phyloP scores from a whole-genome alignment of 2,113 vertebrate genomes.

The Pterocles orientalis region DNA sequence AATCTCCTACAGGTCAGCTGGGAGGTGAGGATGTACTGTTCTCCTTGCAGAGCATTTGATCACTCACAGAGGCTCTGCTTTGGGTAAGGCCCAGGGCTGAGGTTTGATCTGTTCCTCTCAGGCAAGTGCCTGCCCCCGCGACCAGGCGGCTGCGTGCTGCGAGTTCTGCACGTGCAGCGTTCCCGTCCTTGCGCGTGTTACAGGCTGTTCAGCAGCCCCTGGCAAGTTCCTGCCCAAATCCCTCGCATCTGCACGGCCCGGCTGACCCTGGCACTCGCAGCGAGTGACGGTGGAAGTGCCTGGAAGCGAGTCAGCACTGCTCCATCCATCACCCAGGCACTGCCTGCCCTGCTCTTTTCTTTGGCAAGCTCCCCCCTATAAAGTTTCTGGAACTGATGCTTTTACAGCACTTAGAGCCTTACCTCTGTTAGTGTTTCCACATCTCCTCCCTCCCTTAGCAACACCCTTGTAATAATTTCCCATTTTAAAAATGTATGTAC shows the following conservation, averaged over 20 bases:
- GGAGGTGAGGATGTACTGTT: background rate
- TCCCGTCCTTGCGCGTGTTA: background rate
- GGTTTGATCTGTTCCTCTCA: background rate
- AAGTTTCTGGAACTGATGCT: background rate
- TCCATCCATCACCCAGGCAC: background rate
- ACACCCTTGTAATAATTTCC: background rate
- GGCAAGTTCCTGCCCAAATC: background rate
- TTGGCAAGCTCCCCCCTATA: background rate
- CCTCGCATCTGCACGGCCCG: background rate
- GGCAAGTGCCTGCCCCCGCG: background rate
- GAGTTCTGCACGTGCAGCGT: background rate
- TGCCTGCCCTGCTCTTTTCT: background rate
- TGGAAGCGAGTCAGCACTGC: background rate
- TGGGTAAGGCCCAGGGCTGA: background rate
- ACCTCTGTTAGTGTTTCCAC: background rate
- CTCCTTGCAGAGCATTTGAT: background rate
- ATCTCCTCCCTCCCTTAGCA: background rate
- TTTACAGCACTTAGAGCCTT: background rate
- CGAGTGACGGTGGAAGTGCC: accelerated
- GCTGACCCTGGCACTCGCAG: background rate
- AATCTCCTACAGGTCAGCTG: background rate
- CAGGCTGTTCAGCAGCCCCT: background rate
- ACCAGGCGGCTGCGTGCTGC: background rate
- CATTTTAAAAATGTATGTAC: background rate
- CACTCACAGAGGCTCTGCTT: background rate